Evolutionary conservation across 2,797 vertebrate genomes (phyloP).

Genomic region (Dicrostonyx torquatus): DNA sequence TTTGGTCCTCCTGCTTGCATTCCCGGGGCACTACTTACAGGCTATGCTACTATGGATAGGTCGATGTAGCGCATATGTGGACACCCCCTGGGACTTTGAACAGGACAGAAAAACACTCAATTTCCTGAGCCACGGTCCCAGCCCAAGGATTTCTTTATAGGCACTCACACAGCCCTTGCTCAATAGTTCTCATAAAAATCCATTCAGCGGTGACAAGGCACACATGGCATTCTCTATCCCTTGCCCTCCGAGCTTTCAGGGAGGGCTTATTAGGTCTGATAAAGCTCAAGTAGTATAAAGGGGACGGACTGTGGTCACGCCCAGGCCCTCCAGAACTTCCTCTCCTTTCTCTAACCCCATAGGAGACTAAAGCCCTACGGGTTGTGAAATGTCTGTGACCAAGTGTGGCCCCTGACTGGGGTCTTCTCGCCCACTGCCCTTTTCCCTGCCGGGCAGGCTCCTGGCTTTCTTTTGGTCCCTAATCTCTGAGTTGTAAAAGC

Average conservation of each 20-base stretch:
- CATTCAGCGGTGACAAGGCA: neutral
- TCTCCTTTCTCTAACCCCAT: neutral
- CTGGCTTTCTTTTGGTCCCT: neutral
- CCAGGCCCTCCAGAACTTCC: neutral
- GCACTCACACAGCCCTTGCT: neutral
- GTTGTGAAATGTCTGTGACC: neutral
- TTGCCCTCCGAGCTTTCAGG: neutral
- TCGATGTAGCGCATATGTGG: neutral
- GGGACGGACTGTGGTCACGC: neutral
- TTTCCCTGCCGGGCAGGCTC: neutral
- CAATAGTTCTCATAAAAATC: neutral
- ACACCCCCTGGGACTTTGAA: neutral
- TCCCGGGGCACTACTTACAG: neutral
- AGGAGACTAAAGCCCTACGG: neutral
- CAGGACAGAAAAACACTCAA: too few species aligned
- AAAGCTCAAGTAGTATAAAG: neutral
- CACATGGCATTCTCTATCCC: neutral
- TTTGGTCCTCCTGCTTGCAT: neutral
- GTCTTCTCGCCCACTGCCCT: neutral
- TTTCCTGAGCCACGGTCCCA: neutral
- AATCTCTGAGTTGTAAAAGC: neutral
- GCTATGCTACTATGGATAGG: neutral
- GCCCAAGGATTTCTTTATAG: neutral
- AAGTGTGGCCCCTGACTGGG: neutral
- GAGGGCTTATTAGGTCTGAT: neutral